Base-by-base conservation (phyloP, 2,888 invertebrate species). In the Megamerina dolium region DNA sequence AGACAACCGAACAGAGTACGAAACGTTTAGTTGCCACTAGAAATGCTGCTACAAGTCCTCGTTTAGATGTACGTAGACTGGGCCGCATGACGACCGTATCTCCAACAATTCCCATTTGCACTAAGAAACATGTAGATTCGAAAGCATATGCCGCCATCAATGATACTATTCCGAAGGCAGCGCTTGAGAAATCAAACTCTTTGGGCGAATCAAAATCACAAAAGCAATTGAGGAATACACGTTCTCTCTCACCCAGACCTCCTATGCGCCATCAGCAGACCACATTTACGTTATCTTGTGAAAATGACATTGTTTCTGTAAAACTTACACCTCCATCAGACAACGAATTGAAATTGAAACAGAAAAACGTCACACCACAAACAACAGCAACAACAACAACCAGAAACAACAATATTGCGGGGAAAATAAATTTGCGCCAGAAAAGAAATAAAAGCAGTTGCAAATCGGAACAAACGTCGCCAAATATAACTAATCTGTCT, bases 381-480 rank as follows among this genome's bases (percentile, higher is more conserved):
- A 37, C 8, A 33, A 26, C 8, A 35, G 29, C 19, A 45, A 38
- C 17, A 35, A 16, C 21, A 36, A 18, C 31, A 16, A 31, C 10
- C 8, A n/a, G n/a, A n/a, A n/a, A n/a, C n/a, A n/a, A n/a, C n/a
- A 30, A 27, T 13, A 17, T 32, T 36, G 30, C 27, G 17, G 12
- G 10, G 26, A 33, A 26, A 10, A 23, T n/a, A 18, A 19, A 21
- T 27, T 14, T 44, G 6, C 8, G 17, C 16, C 6, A 26, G 33
- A 18, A 12, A 10, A 33, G 29, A 16, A 43, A 46, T 17, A 37
- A 38, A 48, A 54, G 60, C 48, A 54, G 59, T 49, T 54, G 64
- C 29, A 63, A 61, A 55, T 72, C 73, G 43, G 74, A 74, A 55
- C 71, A 73, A 53, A 66, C 72, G 50, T 65, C 73, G 43, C 69